Percentiles rank a stretch among this genome's conserved stretches.
These are phyloP conservation scores for Tribolium freemani DNA, from an alignment of 2,888 invertebrate species.

Conservation along the genomic window DNA sequence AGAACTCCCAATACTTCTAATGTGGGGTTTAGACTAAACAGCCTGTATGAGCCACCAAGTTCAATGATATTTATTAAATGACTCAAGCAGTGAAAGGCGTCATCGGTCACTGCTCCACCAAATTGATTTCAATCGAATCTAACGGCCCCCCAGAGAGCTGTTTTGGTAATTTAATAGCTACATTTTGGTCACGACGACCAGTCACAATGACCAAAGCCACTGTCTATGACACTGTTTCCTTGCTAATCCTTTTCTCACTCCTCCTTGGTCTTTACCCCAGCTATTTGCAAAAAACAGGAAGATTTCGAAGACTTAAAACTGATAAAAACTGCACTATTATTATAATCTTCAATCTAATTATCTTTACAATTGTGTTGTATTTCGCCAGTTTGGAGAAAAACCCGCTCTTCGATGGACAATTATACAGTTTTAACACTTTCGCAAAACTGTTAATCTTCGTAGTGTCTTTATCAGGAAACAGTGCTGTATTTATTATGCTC, in stretches of 20 bases:
- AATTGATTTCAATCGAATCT: neutral
- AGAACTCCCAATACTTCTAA: too few species aligned
- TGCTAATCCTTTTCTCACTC: slow-evolving; percentile 16
- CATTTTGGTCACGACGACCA: neutral
- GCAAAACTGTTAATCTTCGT: slow-evolving; percentile 29
- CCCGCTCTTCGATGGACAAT: slow-evolving; percentile 5
- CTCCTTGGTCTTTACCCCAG: slow-evolving; percentile 25
- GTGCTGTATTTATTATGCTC: neutral
- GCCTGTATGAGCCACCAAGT: slow-evolving; percentile 21
- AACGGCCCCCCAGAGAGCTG: slow-evolving; percentile 10
- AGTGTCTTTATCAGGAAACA: neutral
- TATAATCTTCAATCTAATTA: neutral
- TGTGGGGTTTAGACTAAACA: too few species aligned
- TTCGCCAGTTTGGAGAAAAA: neutral
- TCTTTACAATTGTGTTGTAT: slow-evolving; percentile 5
- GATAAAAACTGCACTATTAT: slow-evolving; percentile 20
- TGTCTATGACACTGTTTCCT: slow-evolving; percentile 10
- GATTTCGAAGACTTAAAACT: neutral
- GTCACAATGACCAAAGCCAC: slow-evolving; percentile 1
- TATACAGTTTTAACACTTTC: slow-evolving; percentile 38
- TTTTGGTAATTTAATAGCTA: neutral
- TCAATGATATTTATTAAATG: slow-evolving; percentile 25
- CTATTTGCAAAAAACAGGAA: neutral
- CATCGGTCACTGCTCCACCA: slow-evolving; percentile 1
- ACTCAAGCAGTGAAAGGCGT: slow-evolving; percentile 14